Evolutionary conservation across 2,113 vertebrate genomes (phyloP).

Genomic region (Corythornis vintsioides): DNA sequence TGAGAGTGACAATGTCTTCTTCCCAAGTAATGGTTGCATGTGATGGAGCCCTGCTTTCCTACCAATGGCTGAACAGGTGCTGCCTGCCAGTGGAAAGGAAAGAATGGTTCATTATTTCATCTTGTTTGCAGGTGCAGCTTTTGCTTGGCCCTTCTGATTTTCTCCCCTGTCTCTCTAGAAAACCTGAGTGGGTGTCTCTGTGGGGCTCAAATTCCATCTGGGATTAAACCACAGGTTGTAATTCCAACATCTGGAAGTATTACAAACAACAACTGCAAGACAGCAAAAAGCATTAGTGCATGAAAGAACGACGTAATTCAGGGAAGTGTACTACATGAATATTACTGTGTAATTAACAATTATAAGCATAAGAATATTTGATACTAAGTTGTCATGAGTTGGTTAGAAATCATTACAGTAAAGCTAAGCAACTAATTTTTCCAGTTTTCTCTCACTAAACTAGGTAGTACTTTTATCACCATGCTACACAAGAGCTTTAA

Average conservation of each 20-base stretch:
- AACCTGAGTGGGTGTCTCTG: neutral
- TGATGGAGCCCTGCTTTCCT: neutral
- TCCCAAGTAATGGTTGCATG: accelerated
- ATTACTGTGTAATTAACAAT: neutral
- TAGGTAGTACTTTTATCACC: neutral
- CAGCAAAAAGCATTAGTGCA: neutral
- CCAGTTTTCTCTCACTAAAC: neutral
- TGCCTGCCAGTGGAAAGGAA: accelerated
- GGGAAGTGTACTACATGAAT: neutral
- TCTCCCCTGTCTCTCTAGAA: neutral
- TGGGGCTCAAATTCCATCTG: neutral
- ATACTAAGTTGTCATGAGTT: neutral
- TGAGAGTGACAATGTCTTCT: neutral
- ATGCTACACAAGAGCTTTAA: neutral
- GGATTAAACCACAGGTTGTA: neutral
- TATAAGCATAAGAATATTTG: neutral
- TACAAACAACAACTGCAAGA: neutral
- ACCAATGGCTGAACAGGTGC: neutral
- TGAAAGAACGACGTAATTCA: neutral
- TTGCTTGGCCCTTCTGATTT: neutral
- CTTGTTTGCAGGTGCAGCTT: accelerated
- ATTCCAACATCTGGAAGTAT: neutral
- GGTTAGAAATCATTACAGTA: neutral
- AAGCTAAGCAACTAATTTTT: neutral
- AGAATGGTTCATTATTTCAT: neutral